These are phyloP conservation scores for Acrocera orbiculus DNA, from an alignment of 2,888 invertebrate genomes.

Conservation along the genomic window DNA sequence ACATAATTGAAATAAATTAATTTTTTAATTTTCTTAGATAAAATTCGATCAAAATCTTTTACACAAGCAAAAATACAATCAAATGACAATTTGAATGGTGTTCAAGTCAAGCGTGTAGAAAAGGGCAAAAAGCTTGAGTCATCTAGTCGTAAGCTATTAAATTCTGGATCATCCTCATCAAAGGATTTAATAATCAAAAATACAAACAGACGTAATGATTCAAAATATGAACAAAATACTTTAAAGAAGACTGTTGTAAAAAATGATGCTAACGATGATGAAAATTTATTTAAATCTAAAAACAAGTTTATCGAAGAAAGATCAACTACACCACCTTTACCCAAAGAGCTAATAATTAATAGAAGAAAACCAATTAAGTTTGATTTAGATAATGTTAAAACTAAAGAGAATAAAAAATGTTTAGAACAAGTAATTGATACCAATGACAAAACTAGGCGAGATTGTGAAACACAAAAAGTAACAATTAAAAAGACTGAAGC, in stretches of 20 bases:
- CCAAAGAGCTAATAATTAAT: conserved; percentile 5
- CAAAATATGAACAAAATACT: too few relatives aligned
- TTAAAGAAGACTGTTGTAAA: conserved; percentile 27
- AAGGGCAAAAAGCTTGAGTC: too few relatives aligned
- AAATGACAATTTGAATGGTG: too few relatives aligned
- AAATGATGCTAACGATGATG: conserved; percentile 35
- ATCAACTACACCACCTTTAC: conserved; percentile 25
- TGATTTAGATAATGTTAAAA: conserved; percentile 16
- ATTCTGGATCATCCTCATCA: too few relatives aligned
- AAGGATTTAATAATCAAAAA: too few relatives aligned
- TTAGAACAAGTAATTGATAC: conserved; percentile 14
- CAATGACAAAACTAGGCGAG: conserved; percentile 11
- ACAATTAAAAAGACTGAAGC: conserved; percentile 34
- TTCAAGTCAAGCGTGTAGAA: too few relatives aligned
- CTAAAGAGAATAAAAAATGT: conserved; percentile 14
- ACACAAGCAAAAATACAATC: too few relatives aligned
- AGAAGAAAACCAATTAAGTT: conserved; percentile 28
- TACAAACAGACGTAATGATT: too few relatives aligned
- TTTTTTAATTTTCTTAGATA: conserved; percentile 8
- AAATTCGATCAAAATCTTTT: too few relatives aligned
- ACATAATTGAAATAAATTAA: too few relatives aligned
- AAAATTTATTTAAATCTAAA: conserved; percentile 16
- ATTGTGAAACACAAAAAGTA: conserved; percentile 16
- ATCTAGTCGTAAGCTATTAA: too few relatives aligned
- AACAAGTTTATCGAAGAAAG: conserved; percentile 14